Percentiles rank a stretch among this genome's conserved stretches.
Evolutionary conservation across 2,797 vertebrate species (phyloP).

Genomic region (Philypnodon macrostomus): DNA sequence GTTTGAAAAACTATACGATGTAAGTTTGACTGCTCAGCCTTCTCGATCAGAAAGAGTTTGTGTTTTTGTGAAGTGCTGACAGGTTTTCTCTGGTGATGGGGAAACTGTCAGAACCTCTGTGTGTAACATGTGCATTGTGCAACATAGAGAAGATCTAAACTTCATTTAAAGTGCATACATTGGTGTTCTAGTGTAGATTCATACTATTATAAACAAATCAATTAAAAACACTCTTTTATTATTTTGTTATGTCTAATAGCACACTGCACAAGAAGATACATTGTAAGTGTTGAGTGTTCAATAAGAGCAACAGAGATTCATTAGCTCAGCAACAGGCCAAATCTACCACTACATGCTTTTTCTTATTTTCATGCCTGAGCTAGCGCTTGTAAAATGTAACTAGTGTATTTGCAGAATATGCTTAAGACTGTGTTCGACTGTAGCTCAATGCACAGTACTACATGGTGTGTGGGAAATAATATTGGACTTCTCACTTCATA

Average conservation of each 20-base stretch:
- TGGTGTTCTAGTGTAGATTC: no score
- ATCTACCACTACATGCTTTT: constrained; percentile 26
- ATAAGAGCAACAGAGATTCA: constrained; percentile 55
- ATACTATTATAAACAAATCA: no score
- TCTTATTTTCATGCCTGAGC: constrained; percentile 25
- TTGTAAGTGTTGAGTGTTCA: constrained; percentile 42
- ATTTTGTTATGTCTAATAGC: no score
- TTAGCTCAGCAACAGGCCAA: constrained; percentile 49
- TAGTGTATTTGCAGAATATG: constrained; percentile 7
- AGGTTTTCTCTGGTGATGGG: constrained; percentile 24
- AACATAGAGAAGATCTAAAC: background rate
- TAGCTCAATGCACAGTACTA: constrained; percentile 19
- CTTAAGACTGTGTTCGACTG: constrained; percentile 35
- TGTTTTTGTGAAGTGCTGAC: constrained; percentile 26
- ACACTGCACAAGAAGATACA: no score
- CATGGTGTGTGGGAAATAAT: constrained; percentile 22
- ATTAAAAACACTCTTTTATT: background rate
- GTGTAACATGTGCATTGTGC: constrained; percentile 13
- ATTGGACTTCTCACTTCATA: constrained; percentile 67
- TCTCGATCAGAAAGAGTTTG: constrained; percentile 12
- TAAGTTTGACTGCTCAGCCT: constrained; percentile 14
- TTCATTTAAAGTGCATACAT: no score
- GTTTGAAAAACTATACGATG: constrained; percentile 27
- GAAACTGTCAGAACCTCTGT: constrained; percentile 41
- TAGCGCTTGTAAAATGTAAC: constrained; percentile 51